phyloP scores from a whole-genome alignment of 1,140 invertebrate genomes.

The Danaus melanippus region DNA sequence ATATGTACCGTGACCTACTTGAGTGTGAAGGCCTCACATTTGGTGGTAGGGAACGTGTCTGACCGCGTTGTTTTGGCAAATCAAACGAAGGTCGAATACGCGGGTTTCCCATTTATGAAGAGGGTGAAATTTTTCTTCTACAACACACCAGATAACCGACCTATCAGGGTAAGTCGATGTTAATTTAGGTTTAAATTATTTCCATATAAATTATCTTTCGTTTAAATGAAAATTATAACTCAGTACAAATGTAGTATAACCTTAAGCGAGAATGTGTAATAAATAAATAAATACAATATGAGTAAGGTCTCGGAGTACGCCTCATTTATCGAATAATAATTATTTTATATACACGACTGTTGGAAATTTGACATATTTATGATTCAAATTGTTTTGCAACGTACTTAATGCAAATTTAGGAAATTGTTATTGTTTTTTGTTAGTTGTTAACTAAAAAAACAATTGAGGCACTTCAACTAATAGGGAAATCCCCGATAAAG shows the following conservation, averaged over 20 bases:
- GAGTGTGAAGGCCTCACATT: slow-evolving; percentile 23
- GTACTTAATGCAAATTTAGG: too few species aligned
- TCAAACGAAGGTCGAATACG: slow-evolving; percentile 38
- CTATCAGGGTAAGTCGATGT: slow-evolving; percentile 36
- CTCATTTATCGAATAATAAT: too few species aligned
- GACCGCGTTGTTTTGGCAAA: slow-evolving; percentile 35
- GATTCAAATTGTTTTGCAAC: too few species aligned
- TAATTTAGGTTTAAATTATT: background rate
- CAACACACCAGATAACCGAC: slow-evolving; percentile 29
- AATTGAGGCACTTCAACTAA: background rate
- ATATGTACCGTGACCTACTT: slow-evolving; percentile 10
- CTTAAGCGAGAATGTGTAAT: background rate
- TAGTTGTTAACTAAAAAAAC: background rate
- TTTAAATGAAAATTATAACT: background rate
- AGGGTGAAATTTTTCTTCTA: slow-evolving; percentile 52
- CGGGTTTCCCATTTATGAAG: slow-evolving; percentile 54
- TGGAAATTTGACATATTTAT: too few species aligned
- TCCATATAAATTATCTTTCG: background rate
- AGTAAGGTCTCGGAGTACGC: background rate
- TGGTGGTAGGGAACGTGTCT: slow-evolving; percentile 43
- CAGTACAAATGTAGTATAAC: background rate
- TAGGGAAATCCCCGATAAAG: too few species aligned
- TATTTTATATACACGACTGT: too few species aligned
- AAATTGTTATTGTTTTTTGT: background rate
- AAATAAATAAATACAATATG: background rate